Evolutionary conservation across 2,888 invertebrate genomes (phyloP).

Genomic region (Hirtodrosophila confusa): DNA sequence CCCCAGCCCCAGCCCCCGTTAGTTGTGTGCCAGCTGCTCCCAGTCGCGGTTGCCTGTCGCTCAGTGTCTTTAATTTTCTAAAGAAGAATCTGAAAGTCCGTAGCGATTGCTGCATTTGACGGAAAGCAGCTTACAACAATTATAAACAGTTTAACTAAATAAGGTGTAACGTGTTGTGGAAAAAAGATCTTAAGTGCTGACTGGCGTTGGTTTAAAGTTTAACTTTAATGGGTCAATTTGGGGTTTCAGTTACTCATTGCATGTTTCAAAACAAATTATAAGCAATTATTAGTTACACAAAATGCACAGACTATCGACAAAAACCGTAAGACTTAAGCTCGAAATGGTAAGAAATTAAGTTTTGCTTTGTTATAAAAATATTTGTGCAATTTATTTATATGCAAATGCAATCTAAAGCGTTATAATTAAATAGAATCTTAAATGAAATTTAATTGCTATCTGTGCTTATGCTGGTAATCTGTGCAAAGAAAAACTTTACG

Average conservation of each 20-base stretch:
- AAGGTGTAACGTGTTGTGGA: not conserved
- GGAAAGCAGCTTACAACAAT: too few relatives aligned
- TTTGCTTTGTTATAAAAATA: too few relatives aligned
- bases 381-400: too few relatives aligned
- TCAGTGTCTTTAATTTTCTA: not conserved
- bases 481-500: not conserved
- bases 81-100: not conserved
- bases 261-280: too few relatives aligned
- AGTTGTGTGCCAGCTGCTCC: slow-evolving; percentile 20
- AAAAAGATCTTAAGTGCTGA: not conserved
- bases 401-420: too few relatives aligned
- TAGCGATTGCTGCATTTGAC: not conserved
- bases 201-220: too few relatives aligned
- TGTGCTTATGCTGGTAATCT: not conserved
- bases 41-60: slow-evolving; percentile 5
- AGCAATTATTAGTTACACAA: too few relatives aligned
- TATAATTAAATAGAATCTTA: not conserved
- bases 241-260: too few relatives aligned
- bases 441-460: not conserved
- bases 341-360: not conserved
- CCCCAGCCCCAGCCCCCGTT: slow-evolving; percentile 7
- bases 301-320: too few relatives aligned
- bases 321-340: not conserved
- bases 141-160: not conserved
- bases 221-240: too few relatives aligned